These are phyloP conservation scores for Rallus crepitans DNA, from an alignment of 2,797 vertebrate species.

Conservation along the genomic window DNA sequence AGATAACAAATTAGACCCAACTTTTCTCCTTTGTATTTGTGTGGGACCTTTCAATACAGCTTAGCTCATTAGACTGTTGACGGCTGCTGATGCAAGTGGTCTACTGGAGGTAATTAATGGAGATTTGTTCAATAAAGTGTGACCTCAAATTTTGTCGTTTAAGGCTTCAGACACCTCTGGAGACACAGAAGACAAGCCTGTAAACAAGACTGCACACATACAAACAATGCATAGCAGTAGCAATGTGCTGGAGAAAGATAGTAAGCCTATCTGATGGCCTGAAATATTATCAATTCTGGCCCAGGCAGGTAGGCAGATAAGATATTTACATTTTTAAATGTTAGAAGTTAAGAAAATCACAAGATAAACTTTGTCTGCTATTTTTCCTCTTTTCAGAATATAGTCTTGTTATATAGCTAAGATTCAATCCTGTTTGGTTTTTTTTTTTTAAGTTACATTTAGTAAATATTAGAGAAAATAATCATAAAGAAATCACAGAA, in stretches of 20 bases:
- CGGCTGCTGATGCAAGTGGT: conserved; percentile 59
- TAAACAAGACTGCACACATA: neutral
- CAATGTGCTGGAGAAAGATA: conserved; percentile 33
- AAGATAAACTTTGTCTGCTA: neutral
- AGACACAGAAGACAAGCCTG: neutral
- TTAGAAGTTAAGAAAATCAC: neutral
- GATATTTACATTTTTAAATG: neutral
- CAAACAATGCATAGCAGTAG: neutral
- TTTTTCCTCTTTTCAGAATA: neutral
- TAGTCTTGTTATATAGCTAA: neutral
- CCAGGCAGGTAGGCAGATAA: neutral
- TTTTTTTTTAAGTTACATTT: neutral
- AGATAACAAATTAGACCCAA: conserved; percentile 79
- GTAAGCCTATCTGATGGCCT: conserved; percentile 14
- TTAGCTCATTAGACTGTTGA: conserved; percentile 78
- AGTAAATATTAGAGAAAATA: neutral
- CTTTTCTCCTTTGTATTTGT: conserved; percentile 74
- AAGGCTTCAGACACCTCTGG: conserved; percentile 17
- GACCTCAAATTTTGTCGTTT: conserved; percentile 73
- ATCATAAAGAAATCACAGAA: neutral
- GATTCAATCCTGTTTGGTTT: neutral
- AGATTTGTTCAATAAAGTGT: conserved; percentile 51
- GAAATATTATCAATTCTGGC: conserved; percentile 13
- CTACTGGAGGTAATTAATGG: conserved; percentile 70
- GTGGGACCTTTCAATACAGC: conserved; percentile 63